A percentile compares a stretch with the other conserved stretches of the same genome.
These are phyloP conservation scores for Anthoscopus minutus DNA, from an alignment of 2,113 vertebrate genomes.

Conservation along the genomic window DNA sequence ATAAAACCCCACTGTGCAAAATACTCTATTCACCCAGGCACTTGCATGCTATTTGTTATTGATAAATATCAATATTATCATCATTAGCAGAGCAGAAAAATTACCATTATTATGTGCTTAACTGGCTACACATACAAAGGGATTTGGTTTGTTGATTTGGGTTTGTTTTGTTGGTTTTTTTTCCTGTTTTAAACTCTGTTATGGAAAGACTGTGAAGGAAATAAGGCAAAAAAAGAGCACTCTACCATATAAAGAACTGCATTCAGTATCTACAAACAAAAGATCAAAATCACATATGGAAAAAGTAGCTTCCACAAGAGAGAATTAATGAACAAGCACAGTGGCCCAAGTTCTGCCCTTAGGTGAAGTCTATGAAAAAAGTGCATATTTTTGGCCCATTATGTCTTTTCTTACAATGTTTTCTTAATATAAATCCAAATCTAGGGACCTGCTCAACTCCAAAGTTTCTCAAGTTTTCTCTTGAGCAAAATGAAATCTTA, in stretches of 20 bases:
- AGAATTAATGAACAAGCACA: conserved; percentile 10
- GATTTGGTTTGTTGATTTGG: not conserved
- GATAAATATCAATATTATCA: conserved; percentile 58
- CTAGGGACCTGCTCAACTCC: conserved; percentile 43
- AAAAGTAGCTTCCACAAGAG: conserved; percentile 27
- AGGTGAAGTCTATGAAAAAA: conserved; percentile 43
- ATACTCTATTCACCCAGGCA: conserved; percentile 9
- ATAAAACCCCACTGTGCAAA: conserved; percentile 49
- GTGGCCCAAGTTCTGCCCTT: not conserved
- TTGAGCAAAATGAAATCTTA: conserved; percentile 55
- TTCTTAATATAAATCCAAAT: conserved; percentile 51
- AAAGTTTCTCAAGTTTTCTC: conserved; percentile 55
- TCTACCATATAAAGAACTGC: not conserved
- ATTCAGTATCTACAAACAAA: conserved; percentile 5
- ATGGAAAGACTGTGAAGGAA: conserved; percentile 1
- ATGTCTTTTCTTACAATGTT: not conserved
- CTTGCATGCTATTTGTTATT: conserved; percentile 33
- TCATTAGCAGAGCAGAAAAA: conserved; percentile 46
- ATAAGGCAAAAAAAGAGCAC: not conserved
- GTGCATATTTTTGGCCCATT: conserved; percentile 26
- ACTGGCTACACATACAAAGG: not conserved
- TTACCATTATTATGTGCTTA: conserved; percentile 39
- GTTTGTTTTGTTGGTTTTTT: not conserved
- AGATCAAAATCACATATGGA: conserved; percentile 47
- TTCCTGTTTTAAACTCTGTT: not conserved